These are phyloP conservation scores for Sarcoramphus papa DNA, from an alignment of 2,797 vertebrate genomes.

Conservation along the genomic window DNA sequence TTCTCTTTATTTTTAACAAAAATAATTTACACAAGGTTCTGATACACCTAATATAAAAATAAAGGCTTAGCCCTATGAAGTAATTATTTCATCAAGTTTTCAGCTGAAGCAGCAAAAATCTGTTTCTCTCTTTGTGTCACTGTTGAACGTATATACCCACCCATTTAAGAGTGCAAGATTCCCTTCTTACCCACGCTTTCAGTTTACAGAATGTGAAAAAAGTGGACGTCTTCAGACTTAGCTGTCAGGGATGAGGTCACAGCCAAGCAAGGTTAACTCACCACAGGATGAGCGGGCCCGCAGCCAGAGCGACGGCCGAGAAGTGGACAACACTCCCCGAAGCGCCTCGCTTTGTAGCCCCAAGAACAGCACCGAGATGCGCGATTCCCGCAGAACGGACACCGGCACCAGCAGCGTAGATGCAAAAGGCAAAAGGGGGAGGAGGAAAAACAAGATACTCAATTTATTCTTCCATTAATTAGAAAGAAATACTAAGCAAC, in stretches of 20 bases:
- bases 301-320: too few species aligned
- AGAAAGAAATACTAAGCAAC: neutral
- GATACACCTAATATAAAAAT: neutral
- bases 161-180: neutral
- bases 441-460: too few species aligned
- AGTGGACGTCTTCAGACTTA: accelerated
- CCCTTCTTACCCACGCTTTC: accelerated
- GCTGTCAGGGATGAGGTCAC: neutral
- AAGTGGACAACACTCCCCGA: too few species aligned
- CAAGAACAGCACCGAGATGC: too few species aligned
- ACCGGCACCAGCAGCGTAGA: neutral
- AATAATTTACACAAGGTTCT: neutral
- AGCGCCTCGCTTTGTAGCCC: too few species aligned
- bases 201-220: accelerated
- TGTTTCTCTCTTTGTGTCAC: neutral
- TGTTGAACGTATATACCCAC: accelerated
- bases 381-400: too few species aligned
- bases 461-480: neutral
- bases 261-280: neutral
- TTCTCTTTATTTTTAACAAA: neutral
- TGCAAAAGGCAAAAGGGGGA: too few species aligned
- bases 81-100: neutral
- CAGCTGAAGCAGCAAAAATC: neutral
- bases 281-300: accelerated
- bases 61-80: neutral